Base-by-base conservation (phyloP, 2,113 vertebrate genomes). In the Epinephelus fuscoguttatus region DNA sequence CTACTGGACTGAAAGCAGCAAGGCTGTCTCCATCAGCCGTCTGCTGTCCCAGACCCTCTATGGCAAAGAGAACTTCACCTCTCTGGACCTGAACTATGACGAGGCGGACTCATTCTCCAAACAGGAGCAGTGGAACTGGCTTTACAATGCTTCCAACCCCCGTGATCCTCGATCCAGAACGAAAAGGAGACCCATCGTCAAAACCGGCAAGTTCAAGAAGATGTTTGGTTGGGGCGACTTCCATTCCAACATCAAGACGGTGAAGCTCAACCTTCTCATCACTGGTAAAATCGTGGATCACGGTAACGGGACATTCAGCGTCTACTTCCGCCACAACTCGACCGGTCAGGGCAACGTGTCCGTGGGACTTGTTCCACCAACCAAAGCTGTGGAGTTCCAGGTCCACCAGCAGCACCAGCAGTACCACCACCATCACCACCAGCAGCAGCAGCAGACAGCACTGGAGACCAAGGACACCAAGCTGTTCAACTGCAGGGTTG, bases 181-280 rank as follows among this genome's bases (percentile, higher is more conserved):
- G 47, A 99, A 98, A 89, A 93, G 98, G 89, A 94, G 97, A 60
- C 97, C 97, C 70, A 98, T 98, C 0, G 97, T 98, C 86, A 99
- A 99, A 93, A 98, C 98, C 9, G 97, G 97, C 79, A 99, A 99
- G 93, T 98, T 99, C 91, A 99, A 99, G 97, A 99, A 99, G 96
- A 99, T 99, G 98, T 99, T 99, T 78, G 98, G 98, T 78, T 99
- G 98, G 98, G 98, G 98, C 0, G 98, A 99, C 95, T 99, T 99
- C 93, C 97, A 99, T 92, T 99, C 98, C 89, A 99, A 98, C 91
- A 98, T 99, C 94, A 99, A 98, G 94, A 99, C 98, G 49, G 96
- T 98, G 84, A 99, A 98, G 94, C 94, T 99, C 75, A 99, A 99
- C 92, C 96, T 99, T 40, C 96, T 99, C 91, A 99, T 99, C 95